Percentiles rank a stretch among this genome's conserved stretches.
Evolutionary conservation across 2,113 vertebrate genomes (phyloP).

Genomic region (Turdus rufiventris): DNA sequence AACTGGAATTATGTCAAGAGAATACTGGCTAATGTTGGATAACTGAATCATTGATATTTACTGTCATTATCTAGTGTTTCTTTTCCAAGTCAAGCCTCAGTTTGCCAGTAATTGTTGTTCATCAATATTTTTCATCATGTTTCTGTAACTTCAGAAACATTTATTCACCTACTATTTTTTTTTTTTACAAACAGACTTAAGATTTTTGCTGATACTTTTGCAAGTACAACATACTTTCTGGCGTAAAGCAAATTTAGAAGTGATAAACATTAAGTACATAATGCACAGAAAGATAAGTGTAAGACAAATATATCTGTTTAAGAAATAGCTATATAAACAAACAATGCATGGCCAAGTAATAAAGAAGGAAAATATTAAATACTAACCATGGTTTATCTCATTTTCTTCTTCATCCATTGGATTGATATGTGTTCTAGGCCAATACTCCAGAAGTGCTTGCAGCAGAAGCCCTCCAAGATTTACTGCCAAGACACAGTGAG

Average conservation of each 20-base stretch:
- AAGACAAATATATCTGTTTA: background rate
- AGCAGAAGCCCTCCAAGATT: conserved; percentile 95
- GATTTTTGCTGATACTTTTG: background rate
- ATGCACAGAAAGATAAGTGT: background rate
- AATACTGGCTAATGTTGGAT: background rate
- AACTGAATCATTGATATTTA: background rate
- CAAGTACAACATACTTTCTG: background rate
- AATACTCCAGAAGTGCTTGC: conserved; percentile 94
- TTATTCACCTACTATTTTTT: background rate
- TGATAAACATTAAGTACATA: background rate
- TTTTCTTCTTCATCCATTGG: conserved; percentile 98
- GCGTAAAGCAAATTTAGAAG: background rate
- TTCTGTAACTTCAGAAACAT: background rate
- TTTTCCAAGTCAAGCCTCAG: background rate
- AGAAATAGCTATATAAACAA: background rate
- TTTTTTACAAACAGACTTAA: background rate
- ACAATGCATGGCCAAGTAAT: background rate
- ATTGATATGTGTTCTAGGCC: conserved; percentile 96
- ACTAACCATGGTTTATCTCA: conserved; percentile 87
- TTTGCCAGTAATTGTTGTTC: background rate
- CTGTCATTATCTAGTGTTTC: background rate
- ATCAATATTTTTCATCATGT: background rate
- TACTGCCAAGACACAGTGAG: conserved; percentile 66
- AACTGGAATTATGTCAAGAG: background rate
- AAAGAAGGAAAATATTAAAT: background rate